Percentiles rank a stretch among this genome's conserved stretches.
Evolutionary conservation across 1,140 invertebrate species (phyloP).

Genomic region (Pogonognathellus flavescens): DNA sequence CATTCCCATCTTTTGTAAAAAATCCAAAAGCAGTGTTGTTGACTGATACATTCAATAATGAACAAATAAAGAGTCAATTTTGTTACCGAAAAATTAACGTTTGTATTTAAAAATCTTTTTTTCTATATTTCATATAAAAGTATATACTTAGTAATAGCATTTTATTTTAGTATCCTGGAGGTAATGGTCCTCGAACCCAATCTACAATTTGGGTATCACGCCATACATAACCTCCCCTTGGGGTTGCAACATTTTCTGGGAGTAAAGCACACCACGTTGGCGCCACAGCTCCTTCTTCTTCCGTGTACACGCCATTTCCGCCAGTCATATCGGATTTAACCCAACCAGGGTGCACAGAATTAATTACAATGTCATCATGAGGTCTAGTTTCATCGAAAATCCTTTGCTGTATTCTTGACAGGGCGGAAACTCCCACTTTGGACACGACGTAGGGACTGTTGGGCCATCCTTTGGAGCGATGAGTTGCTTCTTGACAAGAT

Average conservation of each 20-base stretch:
- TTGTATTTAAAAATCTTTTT: background rate
- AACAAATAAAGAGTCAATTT: constrained; percentile 5
- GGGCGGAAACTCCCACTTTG: constrained; percentile 77
- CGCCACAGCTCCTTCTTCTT: constrained; percentile 75
- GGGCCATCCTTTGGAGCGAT: constrained; percentile 75
- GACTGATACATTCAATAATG: background rate
- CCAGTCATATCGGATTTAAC: constrained; percentile 83
- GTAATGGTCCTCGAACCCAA: constrained; percentile 68
- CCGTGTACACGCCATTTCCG: constrained; percentile 77
- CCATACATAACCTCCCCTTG: constrained; percentile 72
- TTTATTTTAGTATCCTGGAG: background rate
- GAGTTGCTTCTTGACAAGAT: constrained; percentile 31
- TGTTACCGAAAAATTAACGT: background rate
- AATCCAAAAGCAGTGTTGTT: background rate
- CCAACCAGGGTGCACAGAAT: constrained; percentile 79
- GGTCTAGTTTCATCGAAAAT: constrained; percentile 73
- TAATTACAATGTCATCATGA: constrained; percentile 75
- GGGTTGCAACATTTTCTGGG: constrained; percentile 70
- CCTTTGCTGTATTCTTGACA: constrained; percentile 78
- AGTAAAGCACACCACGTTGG: constrained; percentile 73
- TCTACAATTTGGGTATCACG: constrained; percentile 69
- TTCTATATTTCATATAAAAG: background rate
- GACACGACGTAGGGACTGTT: constrained; percentile 77
- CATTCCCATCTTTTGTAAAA: background rate
- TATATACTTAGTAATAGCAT: background rate